These are phyloP conservation scores for Arctia plantaginis DNA, from an alignment of 2,888 invertebrate genomes.

Conservation along the genomic window DNA sequence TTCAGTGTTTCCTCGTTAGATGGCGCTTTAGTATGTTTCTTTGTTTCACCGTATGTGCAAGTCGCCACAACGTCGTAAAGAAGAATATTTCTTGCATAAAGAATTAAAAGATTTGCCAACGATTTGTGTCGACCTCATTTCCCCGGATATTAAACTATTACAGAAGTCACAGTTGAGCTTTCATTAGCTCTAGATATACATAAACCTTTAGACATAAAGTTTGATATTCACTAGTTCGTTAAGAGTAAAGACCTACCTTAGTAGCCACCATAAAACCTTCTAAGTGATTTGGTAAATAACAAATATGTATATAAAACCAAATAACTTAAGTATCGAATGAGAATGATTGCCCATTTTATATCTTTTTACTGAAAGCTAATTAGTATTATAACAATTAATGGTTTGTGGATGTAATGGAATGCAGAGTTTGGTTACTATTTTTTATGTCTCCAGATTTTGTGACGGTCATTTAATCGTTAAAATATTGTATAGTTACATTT, in stretches of 20 bases:
- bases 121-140: background rate
- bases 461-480: background rate
- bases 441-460: background rate
- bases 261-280: too few species aligned
- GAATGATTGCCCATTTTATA: background rate
- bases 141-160: background rate
- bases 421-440: background rate
- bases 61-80: background rate
- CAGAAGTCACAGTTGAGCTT: background rate
- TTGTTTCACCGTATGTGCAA: too few species aligned
- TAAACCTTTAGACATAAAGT: too few species aligned
- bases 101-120: background rate
- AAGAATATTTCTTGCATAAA: background rate
- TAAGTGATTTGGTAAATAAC: too few species aligned
- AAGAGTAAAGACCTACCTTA: background rate
- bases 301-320: background rate
- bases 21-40: too few species aligned
- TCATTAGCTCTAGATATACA: too few species aligned
- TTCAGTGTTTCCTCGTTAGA: too few species aligned
- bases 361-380: background rate
- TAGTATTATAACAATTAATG: background rate
- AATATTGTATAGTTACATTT: background rate
- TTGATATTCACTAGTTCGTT: background rate
- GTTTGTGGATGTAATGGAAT: background rate
- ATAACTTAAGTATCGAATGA: background rate